Evolutionary conservation across 35 echinoderm and acorn worm species (phyloP).

Genomic region (Heliocidaris tuberculata): DNA sequence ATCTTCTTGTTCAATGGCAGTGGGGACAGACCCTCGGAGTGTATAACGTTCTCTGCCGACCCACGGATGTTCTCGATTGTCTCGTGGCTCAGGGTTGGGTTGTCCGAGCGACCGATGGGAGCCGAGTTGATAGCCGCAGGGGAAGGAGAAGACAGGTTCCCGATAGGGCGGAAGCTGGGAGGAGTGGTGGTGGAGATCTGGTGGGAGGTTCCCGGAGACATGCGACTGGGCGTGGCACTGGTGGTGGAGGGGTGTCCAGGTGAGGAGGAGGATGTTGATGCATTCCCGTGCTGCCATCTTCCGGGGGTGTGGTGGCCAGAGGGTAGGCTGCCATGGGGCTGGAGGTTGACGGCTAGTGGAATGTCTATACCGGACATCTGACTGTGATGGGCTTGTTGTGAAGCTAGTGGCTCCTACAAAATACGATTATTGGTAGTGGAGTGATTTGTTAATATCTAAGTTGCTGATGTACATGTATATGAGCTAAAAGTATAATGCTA

Average conservation of each 20-base stretch:
- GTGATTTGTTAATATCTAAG: neutral
- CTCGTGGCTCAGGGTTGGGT: slow-evolving; percentile 39
- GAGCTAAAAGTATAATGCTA: neutral
- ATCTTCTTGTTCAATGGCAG: slow-evolving; percentile 72
- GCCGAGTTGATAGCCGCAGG: slow-evolving; percentile 19
- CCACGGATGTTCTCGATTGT: neutral
- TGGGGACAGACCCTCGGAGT: slow-evolving; percentile 29
- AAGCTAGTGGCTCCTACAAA: slow-evolving; percentile 38
- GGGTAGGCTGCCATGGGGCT: neutral
- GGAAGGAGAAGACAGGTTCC: slow-evolving; percentile 21
- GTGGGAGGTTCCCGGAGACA: slow-evolving; percentile 6
- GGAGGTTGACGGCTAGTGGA: neutral
- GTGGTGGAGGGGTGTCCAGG: neutral
- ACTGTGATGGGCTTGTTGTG: neutral
- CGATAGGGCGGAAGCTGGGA: neutral
- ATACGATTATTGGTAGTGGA: neutral
- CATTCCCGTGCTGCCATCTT: neutral
- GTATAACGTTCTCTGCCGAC: slow-evolving; percentile 22
- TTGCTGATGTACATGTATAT: neutral
- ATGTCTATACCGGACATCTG: slow-evolving; percentile 22
- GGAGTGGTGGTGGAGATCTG: slow-evolving; percentile 31
- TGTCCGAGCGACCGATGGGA: slow-evolving; percentile 37
- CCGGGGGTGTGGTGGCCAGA: slow-evolving; percentile 3
- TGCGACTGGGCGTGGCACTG: neutral
- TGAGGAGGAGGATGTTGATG: slow-evolving; percentile 39